Conservation (phyloP, 2,888 invertebrate genomes). For the Nephrotoma flavescens region DNA sequence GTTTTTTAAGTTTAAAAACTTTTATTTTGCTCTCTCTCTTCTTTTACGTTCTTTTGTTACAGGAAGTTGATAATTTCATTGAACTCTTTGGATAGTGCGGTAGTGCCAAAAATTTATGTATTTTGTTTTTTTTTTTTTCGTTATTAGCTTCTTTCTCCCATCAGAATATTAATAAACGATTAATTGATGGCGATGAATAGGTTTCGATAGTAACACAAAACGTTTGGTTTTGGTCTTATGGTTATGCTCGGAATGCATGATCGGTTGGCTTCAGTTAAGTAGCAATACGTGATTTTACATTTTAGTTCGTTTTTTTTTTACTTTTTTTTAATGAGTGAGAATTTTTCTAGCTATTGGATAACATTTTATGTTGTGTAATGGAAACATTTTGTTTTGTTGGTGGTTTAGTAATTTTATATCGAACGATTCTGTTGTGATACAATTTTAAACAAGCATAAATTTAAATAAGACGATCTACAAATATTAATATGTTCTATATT, state of each 20-base stretch:
- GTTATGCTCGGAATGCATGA: neutral
- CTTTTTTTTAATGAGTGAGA: neutral
- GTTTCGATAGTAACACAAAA: neutral
- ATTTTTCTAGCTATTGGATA: neutral
- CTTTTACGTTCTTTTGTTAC: neutral
- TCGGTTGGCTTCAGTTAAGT: neutral
- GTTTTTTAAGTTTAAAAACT: neutral
- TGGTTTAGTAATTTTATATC: too few species aligned
- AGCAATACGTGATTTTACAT: neutral
- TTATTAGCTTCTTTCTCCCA: neutral
- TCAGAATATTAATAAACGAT: neutral
- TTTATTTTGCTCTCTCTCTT: neutral
- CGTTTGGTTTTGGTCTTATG: neutral
- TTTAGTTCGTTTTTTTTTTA: neutral
- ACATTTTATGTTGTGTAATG: too few species aligned
- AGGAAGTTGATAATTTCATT: neutral
- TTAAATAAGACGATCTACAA: too few species aligned
- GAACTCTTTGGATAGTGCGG: neutral
- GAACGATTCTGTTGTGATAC: too few species aligned
- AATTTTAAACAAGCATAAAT: too few species aligned
- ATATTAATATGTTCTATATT: too few species aligned
- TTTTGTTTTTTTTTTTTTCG: neutral
- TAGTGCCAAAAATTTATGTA: neutral
- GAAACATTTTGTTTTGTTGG: too few species aligned
- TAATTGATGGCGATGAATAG: neutral